Conservation (phyloP, 2,797 vertebrate species). For the Acrossocheilus fasciatus region DNA sequence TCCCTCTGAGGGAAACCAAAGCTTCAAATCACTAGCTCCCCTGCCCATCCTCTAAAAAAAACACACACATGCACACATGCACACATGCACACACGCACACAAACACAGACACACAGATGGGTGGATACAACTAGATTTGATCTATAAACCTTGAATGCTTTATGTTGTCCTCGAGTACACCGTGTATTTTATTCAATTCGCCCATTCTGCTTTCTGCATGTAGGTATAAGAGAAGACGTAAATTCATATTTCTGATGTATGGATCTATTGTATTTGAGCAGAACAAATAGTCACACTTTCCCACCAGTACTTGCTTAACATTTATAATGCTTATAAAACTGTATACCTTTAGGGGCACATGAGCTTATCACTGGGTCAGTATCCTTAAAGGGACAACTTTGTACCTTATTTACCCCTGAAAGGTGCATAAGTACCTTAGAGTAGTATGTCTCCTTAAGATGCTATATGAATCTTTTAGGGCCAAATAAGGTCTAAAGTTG, state of each 20-base stretch:
- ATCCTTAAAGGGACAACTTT: background rate
- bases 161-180: background rate
- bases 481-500: background rate
- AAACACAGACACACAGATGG: background rate
- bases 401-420: background rate
- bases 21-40: slow-evolving; percentile 44
- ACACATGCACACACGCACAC: background rate
- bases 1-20: slow-evolving; percentile 37
- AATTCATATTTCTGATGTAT: background rate
- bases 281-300: background rate
- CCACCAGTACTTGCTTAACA: background rate
- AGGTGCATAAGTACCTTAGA: background rate
- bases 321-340: too few species aligned
- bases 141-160: background rate
- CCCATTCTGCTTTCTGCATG: background rate
- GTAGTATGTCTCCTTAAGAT: background rate
- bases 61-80: background rate
- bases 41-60: background rate
- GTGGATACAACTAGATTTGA: background rate
- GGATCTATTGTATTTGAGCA: background rate
- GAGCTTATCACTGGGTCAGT: background rate
- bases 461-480: background rate
- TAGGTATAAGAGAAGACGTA: too few species aligned
- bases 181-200: background rate
- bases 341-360: background rate